These are phyloP conservation scores for Notarius quadriscutis DNA, from an alignment of 2,113 vertebrate species.

Conservation along the genomic window DNA sequence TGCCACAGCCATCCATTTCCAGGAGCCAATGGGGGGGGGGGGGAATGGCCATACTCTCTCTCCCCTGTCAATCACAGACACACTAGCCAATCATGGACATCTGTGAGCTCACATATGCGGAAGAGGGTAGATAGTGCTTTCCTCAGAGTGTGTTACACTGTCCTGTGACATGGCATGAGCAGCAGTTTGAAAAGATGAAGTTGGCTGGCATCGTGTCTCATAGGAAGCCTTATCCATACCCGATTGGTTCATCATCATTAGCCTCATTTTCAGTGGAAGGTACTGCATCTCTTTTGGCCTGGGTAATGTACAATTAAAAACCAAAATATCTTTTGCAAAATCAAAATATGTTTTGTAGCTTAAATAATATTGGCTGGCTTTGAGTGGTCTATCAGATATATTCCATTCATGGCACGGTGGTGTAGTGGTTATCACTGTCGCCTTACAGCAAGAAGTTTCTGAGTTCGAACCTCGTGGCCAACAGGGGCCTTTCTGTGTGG, in stretches of 20 bases:
- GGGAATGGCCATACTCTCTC: background rate
- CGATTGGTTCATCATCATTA: background rate
- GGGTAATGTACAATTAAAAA: background rate
- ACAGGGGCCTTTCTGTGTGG: too few species aligned
- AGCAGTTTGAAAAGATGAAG: background rate
- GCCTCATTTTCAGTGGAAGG: background rate
- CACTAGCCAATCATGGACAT: background rate
- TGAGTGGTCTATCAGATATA: too few species aligned
- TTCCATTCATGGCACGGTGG: too few species aligned
- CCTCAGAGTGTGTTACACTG: background rate
- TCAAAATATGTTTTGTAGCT: background rate
- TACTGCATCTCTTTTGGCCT: background rate
- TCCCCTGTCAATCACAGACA: background rate
- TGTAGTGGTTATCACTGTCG: too few species aligned
- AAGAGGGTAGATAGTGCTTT: background rate
- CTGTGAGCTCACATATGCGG: background rate
- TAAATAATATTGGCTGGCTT: too few species aligned
- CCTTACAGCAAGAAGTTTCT: too few species aligned
- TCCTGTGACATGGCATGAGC: background rate
- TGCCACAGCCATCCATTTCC: background rate
- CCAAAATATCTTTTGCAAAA: background rate
- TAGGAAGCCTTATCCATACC: background rate
- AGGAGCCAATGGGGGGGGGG: background rate
- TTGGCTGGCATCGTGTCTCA: background rate
- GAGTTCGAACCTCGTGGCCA: too few species aligned